Evolutionary conservation across 2,888 invertebrate species (phyloP).

Genomic region (Lottia scabra): DNA sequence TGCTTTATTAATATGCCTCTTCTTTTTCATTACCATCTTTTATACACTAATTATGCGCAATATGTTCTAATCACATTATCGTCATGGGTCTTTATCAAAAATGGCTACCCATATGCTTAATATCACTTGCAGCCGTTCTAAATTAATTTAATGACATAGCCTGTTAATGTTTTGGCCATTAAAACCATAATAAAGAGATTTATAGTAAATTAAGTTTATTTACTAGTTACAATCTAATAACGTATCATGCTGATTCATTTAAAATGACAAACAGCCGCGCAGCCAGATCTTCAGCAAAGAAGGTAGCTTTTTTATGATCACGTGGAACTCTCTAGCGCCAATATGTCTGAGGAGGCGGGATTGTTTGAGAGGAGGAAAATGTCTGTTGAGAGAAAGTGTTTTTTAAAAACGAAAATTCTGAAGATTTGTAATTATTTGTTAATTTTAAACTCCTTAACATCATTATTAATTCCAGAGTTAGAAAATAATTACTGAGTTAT

Average conservation of each 20-base stretch:
- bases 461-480: conserved; percentile 8
- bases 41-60: background rate
- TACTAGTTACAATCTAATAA: conserved; percentile 7
- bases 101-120: conserved; percentile 1
- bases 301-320: conserved; percentile 12
- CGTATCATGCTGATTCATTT: background rate
- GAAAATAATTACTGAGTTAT: no score
- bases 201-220: conserved; percentile 7
- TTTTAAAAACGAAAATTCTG: background rate
- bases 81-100: background rate
- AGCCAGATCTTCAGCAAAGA: conserved; percentile 1
- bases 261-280: conserved; percentile 13
- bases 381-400: conserved; percentile 1
- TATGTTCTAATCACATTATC: background rate
- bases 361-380: background rate
- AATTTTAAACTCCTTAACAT: conserved; percentile 16
- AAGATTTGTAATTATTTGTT: conserved; percentile 24
- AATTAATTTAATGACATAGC: conserved; percentile 6
- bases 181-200: conserved; percentile 4
- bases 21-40: background rate
- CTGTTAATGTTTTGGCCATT: conserved; percentile 6
- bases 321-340: conserved; percentile 11
- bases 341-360: conserved; percentile 14
- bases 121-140: conserved; percentile 7
- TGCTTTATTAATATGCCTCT: background rate